Conservation (phyloP, 2,888 invertebrate species). For the Oconnorella tubifera region DNA sequence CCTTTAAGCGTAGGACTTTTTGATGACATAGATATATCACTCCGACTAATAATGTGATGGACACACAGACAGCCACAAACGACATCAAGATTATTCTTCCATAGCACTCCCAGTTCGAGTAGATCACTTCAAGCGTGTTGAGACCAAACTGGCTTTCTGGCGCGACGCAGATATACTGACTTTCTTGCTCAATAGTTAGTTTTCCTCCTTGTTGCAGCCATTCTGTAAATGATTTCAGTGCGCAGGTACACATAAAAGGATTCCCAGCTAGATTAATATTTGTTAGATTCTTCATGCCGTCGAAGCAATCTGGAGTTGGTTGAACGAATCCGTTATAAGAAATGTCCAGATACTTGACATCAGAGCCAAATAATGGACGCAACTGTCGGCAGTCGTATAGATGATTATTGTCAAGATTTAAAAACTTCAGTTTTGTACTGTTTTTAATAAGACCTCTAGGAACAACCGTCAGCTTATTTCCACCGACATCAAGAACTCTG, state of each 20-base stretch:
- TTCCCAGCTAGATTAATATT: conserved; percentile 21
- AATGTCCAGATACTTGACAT: conserved; percentile 21
- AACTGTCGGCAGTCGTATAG: conserved; percentile 19
- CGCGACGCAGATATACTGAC: conserved; percentile 16
- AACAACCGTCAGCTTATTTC: conserved; percentile 18
- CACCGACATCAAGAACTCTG: conserved; percentile 21
- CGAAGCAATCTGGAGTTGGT: conserved; percentile 16
- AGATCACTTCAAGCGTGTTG: conserved; percentile 3
- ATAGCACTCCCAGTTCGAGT: conserved; percentile 1
- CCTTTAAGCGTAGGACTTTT: neutral
- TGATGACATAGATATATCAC: neutral
- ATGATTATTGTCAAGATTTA: conserved; percentile 19
- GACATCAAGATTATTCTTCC: neutral
- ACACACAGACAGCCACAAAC: neutral
- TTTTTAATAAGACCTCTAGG: conserved; percentile 17
- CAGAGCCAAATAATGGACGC: neutral
- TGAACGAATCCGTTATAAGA: conserved; percentile 20
- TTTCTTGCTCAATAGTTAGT: conserved; percentile 1
- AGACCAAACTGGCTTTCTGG: conserved; percentile 3
- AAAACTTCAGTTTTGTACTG: conserved; percentile 16
- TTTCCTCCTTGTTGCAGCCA: conserved; percentile 11
- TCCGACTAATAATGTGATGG: neutral
- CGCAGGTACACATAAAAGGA: conserved; percentile 23
- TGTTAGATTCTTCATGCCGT: conserved; percentile 6
- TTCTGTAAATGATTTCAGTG: neutral